These are phyloP conservation scores for Steatocranus sp. DNA, from an alignment of 2,797 vertebrate species.

Conservation along the genomic window DNA sequence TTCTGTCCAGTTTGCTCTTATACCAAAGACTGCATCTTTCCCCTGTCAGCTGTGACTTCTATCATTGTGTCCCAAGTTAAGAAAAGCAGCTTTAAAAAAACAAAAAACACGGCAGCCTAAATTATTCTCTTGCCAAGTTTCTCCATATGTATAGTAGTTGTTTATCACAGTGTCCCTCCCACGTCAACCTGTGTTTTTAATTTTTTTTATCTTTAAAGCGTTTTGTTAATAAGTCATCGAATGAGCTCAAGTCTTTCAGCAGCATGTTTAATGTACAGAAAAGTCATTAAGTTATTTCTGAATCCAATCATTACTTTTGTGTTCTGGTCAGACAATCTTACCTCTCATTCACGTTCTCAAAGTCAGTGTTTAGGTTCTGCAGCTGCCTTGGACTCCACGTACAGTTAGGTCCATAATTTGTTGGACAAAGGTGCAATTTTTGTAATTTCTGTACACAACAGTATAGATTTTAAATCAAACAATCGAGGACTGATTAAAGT, in stretches of 20 bases:
- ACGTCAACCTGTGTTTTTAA: background rate
- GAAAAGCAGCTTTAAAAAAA: slow-evolving; percentile 15
- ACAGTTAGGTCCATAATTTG: background rate
- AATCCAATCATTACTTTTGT: slow-evolving; percentile 23
- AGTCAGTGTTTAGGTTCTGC: slow-evolving; percentile 63
- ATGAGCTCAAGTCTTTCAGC: slow-evolving; percentile 9
- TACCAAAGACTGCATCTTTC: slow-evolving; percentile 85
- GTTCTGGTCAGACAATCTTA: slow-evolving; percentile 68
- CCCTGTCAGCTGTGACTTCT: slow-evolving; percentile 51
- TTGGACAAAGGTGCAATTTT: background rate
- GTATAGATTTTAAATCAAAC: background rate
- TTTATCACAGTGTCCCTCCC: slow-evolving; percentile 7
- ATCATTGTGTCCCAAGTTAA: slow-evolving; percentile 48
- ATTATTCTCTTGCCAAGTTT: slow-evolving; percentile 36
- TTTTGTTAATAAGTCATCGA: slow-evolving; percentile 7
- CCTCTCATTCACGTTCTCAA: slow-evolving; percentile 26
- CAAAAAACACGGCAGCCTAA: slow-evolving; percentile 16
- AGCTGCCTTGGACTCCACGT: slow-evolving; percentile 70
- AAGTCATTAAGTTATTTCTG: background rate
- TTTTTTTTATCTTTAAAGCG: background rate
- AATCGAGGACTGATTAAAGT: background rate
- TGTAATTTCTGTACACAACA: background rate
- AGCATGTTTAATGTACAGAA: slow-evolving; percentile 46
- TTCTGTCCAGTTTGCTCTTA: slow-evolving; percentile 71
- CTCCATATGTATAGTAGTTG: slow-evolving; percentile 33